phyloP scores from a whole-genome alignment of 2,113 vertebrate species.

The Malaclemys terrapin region DNA sequence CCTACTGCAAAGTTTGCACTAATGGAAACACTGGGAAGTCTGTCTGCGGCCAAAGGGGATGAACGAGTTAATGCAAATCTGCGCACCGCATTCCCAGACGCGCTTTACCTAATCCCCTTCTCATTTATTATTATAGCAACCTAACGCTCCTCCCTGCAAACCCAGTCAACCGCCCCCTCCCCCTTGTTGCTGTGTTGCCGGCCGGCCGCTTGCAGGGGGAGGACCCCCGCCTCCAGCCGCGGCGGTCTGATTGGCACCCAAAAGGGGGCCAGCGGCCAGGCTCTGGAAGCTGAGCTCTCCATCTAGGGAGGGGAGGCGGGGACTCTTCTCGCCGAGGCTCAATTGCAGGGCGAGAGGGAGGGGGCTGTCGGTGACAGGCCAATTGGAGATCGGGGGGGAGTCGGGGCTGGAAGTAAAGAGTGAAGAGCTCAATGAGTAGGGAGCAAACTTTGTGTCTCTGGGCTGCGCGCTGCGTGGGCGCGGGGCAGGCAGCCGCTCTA shows the following conservation, averaged over 20 bases:
- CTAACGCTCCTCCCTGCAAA: constrained; percentile 33
- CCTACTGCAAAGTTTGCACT: neutral
- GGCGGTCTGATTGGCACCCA: constrained; percentile 12
- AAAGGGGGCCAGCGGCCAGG: neutral
- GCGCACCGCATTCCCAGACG: constrained; percentile 70
- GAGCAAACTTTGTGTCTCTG: constrained; percentile 67
- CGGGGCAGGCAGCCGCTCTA: neutral
- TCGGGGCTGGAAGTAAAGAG: constrained; percentile 25
- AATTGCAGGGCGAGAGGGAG: constrained; percentile 3
- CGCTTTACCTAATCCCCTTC: constrained; percentile 66
- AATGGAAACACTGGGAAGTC: neutral
- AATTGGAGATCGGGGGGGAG: constrained; percentile 40
- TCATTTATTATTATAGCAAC: constrained; percentile 60
- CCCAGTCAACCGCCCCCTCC: constrained; percentile 36
- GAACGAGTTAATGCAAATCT: constrained; percentile 62
- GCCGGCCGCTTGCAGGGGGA: neutral
- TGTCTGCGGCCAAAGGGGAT: neutral
- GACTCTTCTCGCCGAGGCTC: neutral
- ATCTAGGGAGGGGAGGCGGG: neutral
- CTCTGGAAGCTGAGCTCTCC: neutral
- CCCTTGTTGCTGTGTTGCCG: constrained; percentile 39
- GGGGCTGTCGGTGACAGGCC: constrained; percentile 39
- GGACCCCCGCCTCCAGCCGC: neutral
- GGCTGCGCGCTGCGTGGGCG: neutral
- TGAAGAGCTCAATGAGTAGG: constrained; percentile 12